Evolutionary conservation across 2,888 invertebrate genomes (phyloP).

Genomic region (Anoplius nigerrimus): DNA sequence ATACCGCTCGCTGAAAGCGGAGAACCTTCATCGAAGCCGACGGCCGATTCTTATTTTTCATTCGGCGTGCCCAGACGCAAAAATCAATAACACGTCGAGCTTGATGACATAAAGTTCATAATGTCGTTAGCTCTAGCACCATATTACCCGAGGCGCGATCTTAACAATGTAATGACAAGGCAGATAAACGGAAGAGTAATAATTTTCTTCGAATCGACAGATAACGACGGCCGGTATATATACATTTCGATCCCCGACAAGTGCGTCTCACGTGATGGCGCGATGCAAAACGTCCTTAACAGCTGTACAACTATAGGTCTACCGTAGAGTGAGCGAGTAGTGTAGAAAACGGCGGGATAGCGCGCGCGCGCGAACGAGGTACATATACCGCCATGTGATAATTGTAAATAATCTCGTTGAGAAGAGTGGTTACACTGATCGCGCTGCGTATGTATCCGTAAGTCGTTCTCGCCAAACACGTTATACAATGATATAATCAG

Average conservation of each 20-base stretch:
- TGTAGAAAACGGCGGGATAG: constrained; percentile 4
- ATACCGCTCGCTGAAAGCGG: too few relatives aligned
- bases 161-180: neutral
- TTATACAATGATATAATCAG: too few relatives aligned
- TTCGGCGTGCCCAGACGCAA: too few relatives aligned
- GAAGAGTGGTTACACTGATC: too few relatives aligned
- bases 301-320: constrained; percentile 35
- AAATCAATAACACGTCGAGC: constrained; percentile 16
- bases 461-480: too few relatives aligned
- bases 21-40: neutral
- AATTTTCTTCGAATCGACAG: constrained; percentile 48
- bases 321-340: constrained; percentile 12
- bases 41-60: neutral
- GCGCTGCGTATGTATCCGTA: too few relatives aligned
- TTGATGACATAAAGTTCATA: constrained; percentile 9
- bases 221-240: constrained; percentile 30
- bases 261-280: constrained; percentile 44
- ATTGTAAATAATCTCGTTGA: too few relatives aligned
- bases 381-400: too few relatives aligned
- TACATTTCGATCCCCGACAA: constrained; percentile 42
- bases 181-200: constrained; percentile 13
- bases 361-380: too few relatives aligned
- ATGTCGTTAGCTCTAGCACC: constrained; percentile 1
- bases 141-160: too few relatives aligned
- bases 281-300: constrained; percentile 26